A percentile compares a stretch with the other conserved stretches of the same genome.
Evolutionary conservation across 2,888 invertebrate species (phyloP).

Genomic region (Oscheius sp.): DNA sequence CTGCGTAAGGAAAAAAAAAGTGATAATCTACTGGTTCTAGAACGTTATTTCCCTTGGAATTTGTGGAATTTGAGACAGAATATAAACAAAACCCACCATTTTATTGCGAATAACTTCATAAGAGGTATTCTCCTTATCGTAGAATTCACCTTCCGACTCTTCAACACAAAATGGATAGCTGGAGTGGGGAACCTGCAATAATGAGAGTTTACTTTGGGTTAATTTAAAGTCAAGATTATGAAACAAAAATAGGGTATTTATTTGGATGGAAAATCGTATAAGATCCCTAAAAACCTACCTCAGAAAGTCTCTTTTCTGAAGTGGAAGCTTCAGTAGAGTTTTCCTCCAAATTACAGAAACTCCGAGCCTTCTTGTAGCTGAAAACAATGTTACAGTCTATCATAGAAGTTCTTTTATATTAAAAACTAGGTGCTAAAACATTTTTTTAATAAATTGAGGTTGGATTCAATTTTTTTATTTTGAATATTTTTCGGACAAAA

Average conservation of each 20-base stretch:
- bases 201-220: not conserved
- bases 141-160: conserved; percentile 2
- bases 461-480: too few relatives aligned
- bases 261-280: not conserved
- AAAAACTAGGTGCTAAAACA: too few relatives aligned
- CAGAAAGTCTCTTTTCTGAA: conserved; percentile 26
- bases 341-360: conserved; percentile 63
- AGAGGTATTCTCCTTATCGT: conserved; percentile 30
- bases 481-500: not conserved
- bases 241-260: not conserved
- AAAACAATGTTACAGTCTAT: conserved; percentile 3
- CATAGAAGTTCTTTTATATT: too few relatives aligned
- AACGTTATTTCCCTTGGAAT: too few relatives aligned
- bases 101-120: conserved; percentile 59
- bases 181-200: conserved; percentile 5
- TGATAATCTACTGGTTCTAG: too few relatives aligned
- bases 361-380: conserved; percentile 65
- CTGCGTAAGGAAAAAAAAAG: too few relatives aligned
- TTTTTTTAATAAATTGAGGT: too few relatives aligned
- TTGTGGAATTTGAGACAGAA: too few relatives aligned
- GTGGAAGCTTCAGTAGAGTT: conserved; percentile 20
- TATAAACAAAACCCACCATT: conserved; percentile 41
- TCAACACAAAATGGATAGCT: not conserved
- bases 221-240: not conserved
- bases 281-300: not conserved